Evolutionary conservation across 2,888 invertebrate genomes (phyloP).

Genomic region (Dolomedes plantarius): DNA sequence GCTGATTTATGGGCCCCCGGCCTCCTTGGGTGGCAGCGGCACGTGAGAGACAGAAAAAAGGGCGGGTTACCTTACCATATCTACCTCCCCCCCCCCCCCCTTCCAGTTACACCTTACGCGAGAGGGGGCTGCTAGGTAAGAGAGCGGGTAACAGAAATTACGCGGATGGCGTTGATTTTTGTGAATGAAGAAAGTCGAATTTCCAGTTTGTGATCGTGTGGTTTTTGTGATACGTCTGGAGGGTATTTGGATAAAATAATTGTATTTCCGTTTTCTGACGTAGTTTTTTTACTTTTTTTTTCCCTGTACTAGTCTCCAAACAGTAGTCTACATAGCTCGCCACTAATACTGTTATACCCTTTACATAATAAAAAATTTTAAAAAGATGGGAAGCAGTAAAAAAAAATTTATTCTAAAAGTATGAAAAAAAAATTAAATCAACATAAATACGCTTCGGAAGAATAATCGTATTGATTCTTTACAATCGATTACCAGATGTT

Average conservation of each 20-base stretch:
- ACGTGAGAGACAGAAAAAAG: conserved; percentile 40
- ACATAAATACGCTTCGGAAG: no score
- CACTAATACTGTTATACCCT: no score
- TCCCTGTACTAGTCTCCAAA: no score
- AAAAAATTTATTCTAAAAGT: no score
- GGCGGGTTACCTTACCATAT: conserved; percentile 15
- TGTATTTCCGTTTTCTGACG: not conserved
- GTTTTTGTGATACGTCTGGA: not conserved
- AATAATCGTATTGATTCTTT: no score
- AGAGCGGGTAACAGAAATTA: not conserved
- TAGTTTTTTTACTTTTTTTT: no score
- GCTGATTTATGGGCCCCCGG: conserved; percentile 63
- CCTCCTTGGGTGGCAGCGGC: conserved; percentile 68
- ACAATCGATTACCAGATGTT: no score
- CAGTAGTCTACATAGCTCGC: no score
- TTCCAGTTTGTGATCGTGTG: not conserved
- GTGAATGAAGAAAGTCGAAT: not conserved
- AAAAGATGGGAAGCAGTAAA: no score
- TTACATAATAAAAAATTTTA: no score
- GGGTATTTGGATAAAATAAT: not conserved
- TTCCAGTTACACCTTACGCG: conserved; percentile 51
- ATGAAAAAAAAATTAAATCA: no score
- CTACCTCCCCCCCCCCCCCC: conserved; percentile 11
- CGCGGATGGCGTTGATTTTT: not conserved
- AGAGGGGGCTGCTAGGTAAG: conserved; percentile 14